These are phyloP conservation scores for Isotomurus palustris DNA, from an alignment of 2,888 invertebrate genomes.

Conservation along the genomic window DNA sequence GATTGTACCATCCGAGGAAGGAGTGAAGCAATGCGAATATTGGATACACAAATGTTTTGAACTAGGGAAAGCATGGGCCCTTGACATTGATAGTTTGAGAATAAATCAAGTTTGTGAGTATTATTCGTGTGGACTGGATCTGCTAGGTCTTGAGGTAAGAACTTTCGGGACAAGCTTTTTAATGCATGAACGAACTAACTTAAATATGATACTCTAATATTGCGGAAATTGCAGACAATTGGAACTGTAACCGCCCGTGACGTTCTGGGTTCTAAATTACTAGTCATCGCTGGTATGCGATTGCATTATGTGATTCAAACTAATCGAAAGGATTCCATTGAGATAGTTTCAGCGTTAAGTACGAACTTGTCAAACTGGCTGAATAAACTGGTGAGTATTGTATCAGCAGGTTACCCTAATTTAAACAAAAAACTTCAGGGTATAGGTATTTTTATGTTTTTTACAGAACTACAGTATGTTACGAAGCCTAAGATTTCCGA, in stretches of 20 bases:
- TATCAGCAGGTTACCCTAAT: not conserved
- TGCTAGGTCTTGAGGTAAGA: conserved; percentile 59
- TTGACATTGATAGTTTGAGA: conserved; percentile 67
- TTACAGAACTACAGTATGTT: conserved; percentile 49
- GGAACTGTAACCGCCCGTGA: conserved; percentile 65
- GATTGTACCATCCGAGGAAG: conserved; percentile 34
- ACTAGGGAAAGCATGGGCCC: conserved; percentile 70
- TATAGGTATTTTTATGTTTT: conserved; percentile 2
- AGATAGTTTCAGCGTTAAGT: conserved; percentile 69
- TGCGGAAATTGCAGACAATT: conserved; percentile 59
- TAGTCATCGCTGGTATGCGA: conserved; percentile 76
- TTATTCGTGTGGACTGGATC: conserved; percentile 59
- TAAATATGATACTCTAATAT: not conserved
- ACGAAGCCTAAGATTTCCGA: conserved; percentile 47
- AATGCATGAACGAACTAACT: not conserved
- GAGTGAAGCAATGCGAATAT: conserved; percentile 53
- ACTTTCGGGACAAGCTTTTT: not conserved
- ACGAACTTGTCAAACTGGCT: conserved; percentile 72
- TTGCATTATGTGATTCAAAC: conserved; percentile 63
- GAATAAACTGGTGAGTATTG: conserved; percentile 55
- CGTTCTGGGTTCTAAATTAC: conserved; percentile 64
- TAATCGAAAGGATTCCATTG: conserved; percentile 55
- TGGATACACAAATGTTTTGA: conserved; percentile 71
- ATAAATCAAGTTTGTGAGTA: conserved; percentile 70
- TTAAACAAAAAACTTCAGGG: not conserved